Evolutionary conservation across 2,888 invertebrate genomes (phyloP), one percentile per base, ranked within the genome.

Genomic region (Lycaena phlaeas): DNA sequence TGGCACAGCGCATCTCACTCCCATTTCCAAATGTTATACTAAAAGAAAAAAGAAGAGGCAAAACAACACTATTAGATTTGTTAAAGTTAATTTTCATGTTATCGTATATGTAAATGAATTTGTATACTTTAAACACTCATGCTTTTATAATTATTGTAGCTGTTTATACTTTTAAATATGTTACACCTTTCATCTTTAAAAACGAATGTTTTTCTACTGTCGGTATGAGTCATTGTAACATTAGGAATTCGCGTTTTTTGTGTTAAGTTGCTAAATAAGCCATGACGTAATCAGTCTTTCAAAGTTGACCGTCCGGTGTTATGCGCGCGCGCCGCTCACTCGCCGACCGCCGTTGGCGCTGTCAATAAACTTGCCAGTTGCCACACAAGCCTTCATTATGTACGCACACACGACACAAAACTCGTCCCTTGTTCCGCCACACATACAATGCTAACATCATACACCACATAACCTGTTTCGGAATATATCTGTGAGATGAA

Each of bases 331-430:
- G 45, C 55, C 53, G 52, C 50, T 56, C 55, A 50, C n/a, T n/a
- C n/a, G n/a, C n/a, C n/a, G n/a, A n/a, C 54, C 53, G 73, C 71
- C 71, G 57, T 63, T 51, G 69, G 74, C 79, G 60, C 81, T 76
- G 82, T 82, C 82, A 82, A 78, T 81, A 82, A 82, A 82, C 82
- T 81, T 72, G 58, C 60, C 63, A 82, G 82, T 81, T 72, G 58
- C 60, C 63, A 68, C 57, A 64, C 74, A 68, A 78, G 73, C 39
- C 31, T 39, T 30, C 30, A 40, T 31, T 30, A 40, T 17, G 39
- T 39, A 40, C 30, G 17, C 30, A 10, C 22, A 17, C n/a, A n/a
- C n/a, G n/a, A n/a, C n/a, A n/a, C 26, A 22, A 34, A 31, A 31
- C 12, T 40, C 31, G 40, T 31, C 29, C 14, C 30, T 31, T 10